phyloP scores from a whole-genome alignment of 2,888 invertebrate species.

The Emmelina monodactyla region DNA sequence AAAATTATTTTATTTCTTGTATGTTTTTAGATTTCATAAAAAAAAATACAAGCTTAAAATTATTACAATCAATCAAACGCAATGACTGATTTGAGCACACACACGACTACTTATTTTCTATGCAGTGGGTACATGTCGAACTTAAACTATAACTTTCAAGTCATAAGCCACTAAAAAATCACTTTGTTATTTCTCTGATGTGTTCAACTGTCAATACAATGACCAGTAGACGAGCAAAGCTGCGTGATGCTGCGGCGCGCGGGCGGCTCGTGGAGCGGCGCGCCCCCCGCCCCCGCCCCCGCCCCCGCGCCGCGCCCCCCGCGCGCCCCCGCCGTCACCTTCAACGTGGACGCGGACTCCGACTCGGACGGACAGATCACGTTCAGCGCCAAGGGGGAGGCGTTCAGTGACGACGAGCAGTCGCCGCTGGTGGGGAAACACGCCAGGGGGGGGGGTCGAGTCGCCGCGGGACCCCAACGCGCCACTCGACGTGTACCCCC shows the following conservation, averaged over 20 bases:
- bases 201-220: too few relatives aligned
- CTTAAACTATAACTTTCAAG: too few relatives aligned
- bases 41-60: too few relatives aligned
- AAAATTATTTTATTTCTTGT: too few relatives aligned
- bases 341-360: slow-evolving; percentile 54
- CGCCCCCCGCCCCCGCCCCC: slow-evolving; percentile 33
- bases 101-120: too few relatives aligned
- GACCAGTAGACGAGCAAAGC: slow-evolving; percentile 52
- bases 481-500: slow-evolving; percentile 15
- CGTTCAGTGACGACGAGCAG: slow-evolving; percentile 52
- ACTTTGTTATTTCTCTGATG: too few relatives aligned
- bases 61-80: too few relatives aligned
- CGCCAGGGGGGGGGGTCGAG: slow-evolving; percentile 41
- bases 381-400: slow-evolving; percentile 41
- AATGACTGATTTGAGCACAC: too few relatives aligned
- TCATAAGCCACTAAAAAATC: too few relatives aligned
- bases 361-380: slow-evolving; percentile 53
- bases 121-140: too few relatives aligned
- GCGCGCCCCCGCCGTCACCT: slow-evolving; percentile 55
- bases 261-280: slow-evolving; percentile 23
- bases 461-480: slow-evolving; percentile 31
- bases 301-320: too few relatives aligned
- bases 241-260: slow-evolving; percentile 30
- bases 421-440: slow-evolving; percentile 66
- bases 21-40: too few relatives aligned